Percentiles rank a stretch among this genome's conserved stretches.
Conservation (phyloP, 2,113 vertebrate genomes). For the Baryphthengus martii region DNA sequence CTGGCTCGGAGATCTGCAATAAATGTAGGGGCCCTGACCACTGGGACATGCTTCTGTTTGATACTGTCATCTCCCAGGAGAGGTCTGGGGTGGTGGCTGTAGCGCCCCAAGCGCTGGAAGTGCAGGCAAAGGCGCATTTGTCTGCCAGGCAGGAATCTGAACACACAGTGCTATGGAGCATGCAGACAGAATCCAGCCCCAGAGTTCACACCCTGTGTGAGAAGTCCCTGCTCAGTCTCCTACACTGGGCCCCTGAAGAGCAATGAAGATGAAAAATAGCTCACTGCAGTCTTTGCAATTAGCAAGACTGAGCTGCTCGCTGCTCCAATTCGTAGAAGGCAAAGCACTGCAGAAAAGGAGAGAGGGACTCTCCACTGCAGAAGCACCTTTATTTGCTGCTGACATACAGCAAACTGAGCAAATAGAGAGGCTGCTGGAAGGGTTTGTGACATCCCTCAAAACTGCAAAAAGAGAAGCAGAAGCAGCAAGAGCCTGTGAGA, state of each 20-base stretch:
- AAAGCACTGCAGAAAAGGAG: background rate
- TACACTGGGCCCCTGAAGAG: background rate
- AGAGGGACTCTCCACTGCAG: background rate
- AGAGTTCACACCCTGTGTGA: rapidly evolving
- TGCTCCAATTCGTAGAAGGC: background rate
- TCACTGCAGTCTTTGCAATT: background rate
- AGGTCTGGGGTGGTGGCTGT: background rate
- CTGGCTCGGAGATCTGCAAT: background rate
- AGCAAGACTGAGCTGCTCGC: background rate
- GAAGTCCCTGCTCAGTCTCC: background rate
- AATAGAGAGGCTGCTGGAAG: background rate
- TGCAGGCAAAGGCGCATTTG: background rate
- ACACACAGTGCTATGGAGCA: rapidly evolving
- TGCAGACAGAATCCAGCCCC: background rate
- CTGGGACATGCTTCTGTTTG: background rate
- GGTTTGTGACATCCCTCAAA: background rate
- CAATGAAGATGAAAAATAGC: background rate
- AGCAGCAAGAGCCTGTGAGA: background rate
- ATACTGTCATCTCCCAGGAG: background rate
- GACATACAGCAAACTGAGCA: background rate
- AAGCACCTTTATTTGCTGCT: background rate
- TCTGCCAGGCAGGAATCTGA: background rate
- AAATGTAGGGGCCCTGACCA: background rate
- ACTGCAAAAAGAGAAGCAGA: background rate
- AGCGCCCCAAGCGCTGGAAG: background rate